These are phyloP conservation scores for Campoplex capitator DNA, from an alignment of 2,888 invertebrate genomes.

Conservation along the genomic window DNA sequence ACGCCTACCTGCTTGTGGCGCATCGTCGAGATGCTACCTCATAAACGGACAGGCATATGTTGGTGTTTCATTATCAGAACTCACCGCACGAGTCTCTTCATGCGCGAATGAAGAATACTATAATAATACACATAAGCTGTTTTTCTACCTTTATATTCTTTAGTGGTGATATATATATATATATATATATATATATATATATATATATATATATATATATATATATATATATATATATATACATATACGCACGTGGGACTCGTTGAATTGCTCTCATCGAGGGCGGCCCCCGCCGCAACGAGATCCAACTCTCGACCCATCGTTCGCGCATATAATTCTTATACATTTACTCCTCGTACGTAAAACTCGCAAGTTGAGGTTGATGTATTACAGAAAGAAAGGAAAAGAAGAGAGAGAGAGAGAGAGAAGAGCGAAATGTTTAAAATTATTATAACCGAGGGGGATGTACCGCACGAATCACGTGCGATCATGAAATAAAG, in stretches of 20 bases:
- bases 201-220: neutral
- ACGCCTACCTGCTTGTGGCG: conserved; percentile 62
- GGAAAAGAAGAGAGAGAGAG: neutral
- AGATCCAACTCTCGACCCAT: conserved; percentile 48
- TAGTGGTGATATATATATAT: neutral
- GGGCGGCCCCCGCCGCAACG: conserved; percentile 39
- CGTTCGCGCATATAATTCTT: conserved; percentile 50
- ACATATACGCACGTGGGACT: conserved; percentile 57
- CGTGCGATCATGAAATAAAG: conserved; percentile 21
- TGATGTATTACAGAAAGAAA: conserved; percentile 42
- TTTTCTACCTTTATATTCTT: conserved; percentile 30
- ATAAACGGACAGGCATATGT: conserved; percentile 56
- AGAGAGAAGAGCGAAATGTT: neutral
- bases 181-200: conserved; percentile 11
- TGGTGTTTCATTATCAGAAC: conserved; percentile 61
- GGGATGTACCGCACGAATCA: neutral
- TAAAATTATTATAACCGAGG: conserved; percentile 37
- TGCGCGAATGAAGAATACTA: conserved; percentile 20
- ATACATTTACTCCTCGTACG: conserved; percentile 31
- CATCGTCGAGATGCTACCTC: conserved; percentile 60
- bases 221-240: conserved; percentile 17
- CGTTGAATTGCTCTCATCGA: conserved; percentile 56
- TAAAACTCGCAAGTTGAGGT: conserved; percentile 34
- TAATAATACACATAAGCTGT: conserved; percentile 45
- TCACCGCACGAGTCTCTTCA: conserved; percentile 36